Percentiles rank a stretch among this genome's conserved stretches.
These are phyloP conservation scores for Plagodis pulveraria DNA, from an alignment of 2,888 invertebrate species.

Conservation along the genomic window DNA sequence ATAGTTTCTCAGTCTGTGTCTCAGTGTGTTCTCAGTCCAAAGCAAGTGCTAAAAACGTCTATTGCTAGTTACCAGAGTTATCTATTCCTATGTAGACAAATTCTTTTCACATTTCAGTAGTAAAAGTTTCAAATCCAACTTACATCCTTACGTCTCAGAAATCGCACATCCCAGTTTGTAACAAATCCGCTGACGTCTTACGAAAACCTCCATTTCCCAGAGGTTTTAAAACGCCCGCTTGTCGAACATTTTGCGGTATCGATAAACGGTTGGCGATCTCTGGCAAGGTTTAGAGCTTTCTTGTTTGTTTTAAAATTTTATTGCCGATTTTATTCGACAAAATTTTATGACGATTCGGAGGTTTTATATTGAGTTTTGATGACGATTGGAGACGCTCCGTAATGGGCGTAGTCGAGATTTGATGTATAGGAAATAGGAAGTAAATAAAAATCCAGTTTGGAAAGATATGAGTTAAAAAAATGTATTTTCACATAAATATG, in stretches of 20 bases:
- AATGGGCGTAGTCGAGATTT: background rate
- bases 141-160: too few relatives aligned
- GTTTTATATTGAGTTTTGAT: conserved; percentile 11
- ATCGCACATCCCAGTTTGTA: background rate
- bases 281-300: conserved; percentile 15
- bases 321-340: conserved; percentile 9
- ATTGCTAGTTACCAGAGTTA: too few relatives aligned
- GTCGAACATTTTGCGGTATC: conserved; percentile 6
- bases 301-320: conserved; percentile 23
- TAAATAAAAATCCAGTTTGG: background rate
- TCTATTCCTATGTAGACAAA: too few relatives aligned
- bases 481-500: too few relatives aligned
- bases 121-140: too few relatives aligned
- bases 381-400: background rate
- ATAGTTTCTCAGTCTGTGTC: too few relatives aligned
- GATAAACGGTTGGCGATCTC: conserved; percentile 9
- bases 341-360: conserved; percentile 17
- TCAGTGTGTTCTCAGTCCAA: too few relatives aligned
- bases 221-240: conserved; percentile 4
- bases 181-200: background rate
- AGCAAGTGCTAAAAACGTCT: too few relatives aligned
- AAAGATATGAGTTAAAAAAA: background rate
- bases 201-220: background rate
- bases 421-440: background rate
- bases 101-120: too few relatives aligned